phyloP scores from a whole-genome alignment of 2,113 vertebrate genomes.

The Eptesicus fuscus region DNA sequence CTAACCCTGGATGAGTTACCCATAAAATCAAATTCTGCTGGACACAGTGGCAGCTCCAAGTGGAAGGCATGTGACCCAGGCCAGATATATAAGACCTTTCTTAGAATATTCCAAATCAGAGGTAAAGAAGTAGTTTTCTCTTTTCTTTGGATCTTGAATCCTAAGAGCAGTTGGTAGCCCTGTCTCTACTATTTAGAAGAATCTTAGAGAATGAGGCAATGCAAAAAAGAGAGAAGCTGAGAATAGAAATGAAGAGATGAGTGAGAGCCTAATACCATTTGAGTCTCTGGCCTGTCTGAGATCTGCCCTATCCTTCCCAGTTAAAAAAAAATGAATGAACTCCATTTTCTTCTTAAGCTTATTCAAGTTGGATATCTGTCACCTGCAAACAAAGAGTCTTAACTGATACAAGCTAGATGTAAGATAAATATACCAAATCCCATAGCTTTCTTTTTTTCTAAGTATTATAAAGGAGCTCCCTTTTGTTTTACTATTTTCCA shows the following conservation, averaged over 20 bases:
- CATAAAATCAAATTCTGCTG: neutral
- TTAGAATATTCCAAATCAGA: constrained; percentile 27
- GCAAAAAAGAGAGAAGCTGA: neutral
- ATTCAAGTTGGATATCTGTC: neutral
- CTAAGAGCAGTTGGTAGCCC: neutral
- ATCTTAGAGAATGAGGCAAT: constrained; percentile 20
- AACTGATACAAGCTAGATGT: neutral
- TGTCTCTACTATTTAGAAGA: neutral
- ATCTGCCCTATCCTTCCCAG: neutral
- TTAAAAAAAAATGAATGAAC: neutral
- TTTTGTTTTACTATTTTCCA: constrained; percentile 35
- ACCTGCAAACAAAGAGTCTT: constrained; percentile 4
- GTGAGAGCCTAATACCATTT: neutral
- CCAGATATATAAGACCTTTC: neutral
- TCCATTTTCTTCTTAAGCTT: neutral
- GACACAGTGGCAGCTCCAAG: neutral
- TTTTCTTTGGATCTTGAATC: neutral
- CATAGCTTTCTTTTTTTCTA: neutral
- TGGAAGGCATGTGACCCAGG: neutral
- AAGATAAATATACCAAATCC: neutral
- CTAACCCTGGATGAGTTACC: neutral
- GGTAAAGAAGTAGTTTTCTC: neutral
- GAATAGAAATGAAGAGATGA: neutral
- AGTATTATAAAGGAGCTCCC: neutral
- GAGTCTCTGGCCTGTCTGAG: neutral